Evolutionary conservation across 1,140 invertebrate species (phyloP).

Genomic region (Charaxes varanes): DNA sequence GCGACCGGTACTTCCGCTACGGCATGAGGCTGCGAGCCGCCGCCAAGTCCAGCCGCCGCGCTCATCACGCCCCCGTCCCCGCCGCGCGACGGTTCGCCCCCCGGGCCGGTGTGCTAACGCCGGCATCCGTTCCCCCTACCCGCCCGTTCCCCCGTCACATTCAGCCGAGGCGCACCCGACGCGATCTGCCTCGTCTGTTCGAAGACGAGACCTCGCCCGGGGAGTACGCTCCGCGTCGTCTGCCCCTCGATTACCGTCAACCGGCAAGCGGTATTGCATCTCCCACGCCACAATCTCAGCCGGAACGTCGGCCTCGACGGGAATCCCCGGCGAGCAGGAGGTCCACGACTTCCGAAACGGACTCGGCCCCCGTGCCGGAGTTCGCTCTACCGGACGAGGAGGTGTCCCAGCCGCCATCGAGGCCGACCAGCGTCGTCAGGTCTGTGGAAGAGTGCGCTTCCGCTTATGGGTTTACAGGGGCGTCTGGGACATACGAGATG

Average conservation of each 20-base stretch:
- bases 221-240: slow-evolving; percentile 14
- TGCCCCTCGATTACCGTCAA: slow-evolving; percentile 26
- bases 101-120: slow-evolving; percentile 4
- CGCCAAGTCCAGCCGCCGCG: slow-evolving; percentile 18
- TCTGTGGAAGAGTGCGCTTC: slow-evolving; percentile 21
- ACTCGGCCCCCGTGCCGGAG: slow-evolving; percentile 37
- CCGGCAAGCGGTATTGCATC: slow-evolving; percentile 12
- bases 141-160: slow-evolving; percentile 8
- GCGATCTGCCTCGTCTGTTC: slow-evolving; percentile 18
- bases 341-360: slow-evolving; percentile 8
- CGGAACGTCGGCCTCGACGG: slow-evolving; percentile 13
- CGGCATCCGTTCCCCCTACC: slow-evolving; percentile 11
- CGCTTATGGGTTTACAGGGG: slow-evolving; percentile 20
- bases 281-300: slow-evolving; percentile 4
- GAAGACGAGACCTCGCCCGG: slow-evolving; percentile 18
- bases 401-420: slow-evolving; percentile 1
- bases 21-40: slow-evolving; percentile 31
- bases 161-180: slow-evolving; percentile 6
- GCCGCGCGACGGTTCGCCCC: neutral
- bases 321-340: slow-evolving; percentile 10
- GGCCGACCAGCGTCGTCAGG: slow-evolving; percentile 10
- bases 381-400: slow-evolving; percentile 41
- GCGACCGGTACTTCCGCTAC: slow-evolving; percentile 62
- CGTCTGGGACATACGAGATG: slow-evolving; percentile 23
- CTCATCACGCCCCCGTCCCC: slow-evolving; percentile 26